These are phyloP conservation scores for Danaus chrysippus DNA, from an alignment of 2,888 invertebrate species.

Conservation along the genomic window DNA sequence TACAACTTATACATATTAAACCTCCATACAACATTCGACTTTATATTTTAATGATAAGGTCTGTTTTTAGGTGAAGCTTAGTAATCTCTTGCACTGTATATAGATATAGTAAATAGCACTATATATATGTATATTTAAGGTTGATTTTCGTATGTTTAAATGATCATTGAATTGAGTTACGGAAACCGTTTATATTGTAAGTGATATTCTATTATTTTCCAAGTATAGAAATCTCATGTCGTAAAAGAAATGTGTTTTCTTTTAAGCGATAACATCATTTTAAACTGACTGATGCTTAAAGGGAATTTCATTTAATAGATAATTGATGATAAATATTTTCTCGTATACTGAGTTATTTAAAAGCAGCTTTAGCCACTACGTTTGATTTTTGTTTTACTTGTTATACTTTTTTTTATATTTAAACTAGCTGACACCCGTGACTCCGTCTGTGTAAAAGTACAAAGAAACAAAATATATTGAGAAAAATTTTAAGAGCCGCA, in stretches of 20 bases:
- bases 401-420: too few relatives aligned
- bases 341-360: too few relatives aligned
- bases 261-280: constrained; percentile 16
- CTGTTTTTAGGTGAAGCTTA: too few relatives aligned
- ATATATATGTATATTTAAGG: not conserved
- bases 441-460: too few relatives aligned
- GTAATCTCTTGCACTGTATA: too few relatives aligned
- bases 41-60: not conserved
- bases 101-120: not conserved
- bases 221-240: constrained; percentile 25
- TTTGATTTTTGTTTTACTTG: too few relatives aligned
- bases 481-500: too few relatives aligned
- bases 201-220: constrained; percentile 25
- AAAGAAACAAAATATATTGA: too few relatives aligned
- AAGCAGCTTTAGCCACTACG: too few relatives aligned
- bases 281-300: not conserved
- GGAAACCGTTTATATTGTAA: constrained; percentile 26
- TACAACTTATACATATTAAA: constrained; percentile 8
- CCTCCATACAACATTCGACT: not conserved
- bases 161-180: constrained; percentile 20
- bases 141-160: not conserved
- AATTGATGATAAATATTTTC: too few relatives aligned
- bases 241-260: constrained; percentile 26
- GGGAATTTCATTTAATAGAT: too few relatives aligned
- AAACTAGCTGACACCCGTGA: too few relatives aligned